A percentile compares a stretch with the other conserved stretches of the same genome.
Evolutionary conservation across 1,140 invertebrate species (phyloP).

Genomic region (Dreissena rostriformis): DNA sequence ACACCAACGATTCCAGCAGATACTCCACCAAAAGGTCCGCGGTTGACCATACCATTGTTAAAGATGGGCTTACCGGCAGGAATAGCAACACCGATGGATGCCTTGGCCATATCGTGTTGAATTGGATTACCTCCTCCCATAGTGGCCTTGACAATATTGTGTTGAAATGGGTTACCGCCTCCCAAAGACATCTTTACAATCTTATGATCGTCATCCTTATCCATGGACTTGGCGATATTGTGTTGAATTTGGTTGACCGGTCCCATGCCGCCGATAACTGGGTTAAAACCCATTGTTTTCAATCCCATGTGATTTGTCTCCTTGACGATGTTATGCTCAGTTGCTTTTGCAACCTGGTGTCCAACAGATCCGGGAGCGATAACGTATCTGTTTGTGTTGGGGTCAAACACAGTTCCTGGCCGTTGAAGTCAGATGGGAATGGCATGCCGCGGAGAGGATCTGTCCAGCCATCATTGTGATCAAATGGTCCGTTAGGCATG

Average conservation of each 20-base stretch:
- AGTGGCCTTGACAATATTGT: slow-evolving; percentile 10
- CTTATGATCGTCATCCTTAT: not conserved
- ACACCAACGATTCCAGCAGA: slow-evolving; percentile 1
- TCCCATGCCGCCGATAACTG: not conserved
- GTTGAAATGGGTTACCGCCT: not conserved
- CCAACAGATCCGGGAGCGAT: not conserved
- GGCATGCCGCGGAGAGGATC: slow-evolving; percentile 10
- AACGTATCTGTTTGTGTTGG: not conserved
- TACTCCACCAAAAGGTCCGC: slow-evolving; percentile 1
- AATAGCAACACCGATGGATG: not conserved
- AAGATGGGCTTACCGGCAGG: not conserved
- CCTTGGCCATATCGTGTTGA: slow-evolving; percentile 22
- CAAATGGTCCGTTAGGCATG: not conserved
- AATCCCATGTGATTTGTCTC: slow-evolving; percentile 24
- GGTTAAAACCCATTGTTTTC: slow-evolving; percentile 1
- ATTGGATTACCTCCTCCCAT: not conserved
- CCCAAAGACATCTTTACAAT: slow-evolving; percentile 1
- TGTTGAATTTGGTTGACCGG: not conserved
- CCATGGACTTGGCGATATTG: not conserved
- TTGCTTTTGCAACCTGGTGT: not conserved
- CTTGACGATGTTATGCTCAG: not conserved
- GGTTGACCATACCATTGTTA: not conserved
- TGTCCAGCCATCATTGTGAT: not conserved
- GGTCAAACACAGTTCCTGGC: slow-evolving; percentile 33
- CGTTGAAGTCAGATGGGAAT: slow-evolving; percentile 4